Evolutionary conservation across 2,797 vertebrate species (phyloP).

Genomic region (Eulemur rubriventer): DNA sequence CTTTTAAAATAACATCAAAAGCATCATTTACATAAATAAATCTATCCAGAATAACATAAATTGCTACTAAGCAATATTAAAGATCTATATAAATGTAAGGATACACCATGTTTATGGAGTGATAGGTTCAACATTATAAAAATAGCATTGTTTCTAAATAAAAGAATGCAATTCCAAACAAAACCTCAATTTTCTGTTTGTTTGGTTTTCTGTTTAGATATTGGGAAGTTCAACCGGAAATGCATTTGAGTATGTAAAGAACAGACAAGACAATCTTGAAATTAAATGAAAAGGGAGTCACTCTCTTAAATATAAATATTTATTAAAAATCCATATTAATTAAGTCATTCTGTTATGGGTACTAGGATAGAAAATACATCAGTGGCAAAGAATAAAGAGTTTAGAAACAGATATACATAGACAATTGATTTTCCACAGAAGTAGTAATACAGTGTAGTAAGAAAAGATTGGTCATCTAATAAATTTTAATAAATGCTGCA

Average conservation of each 20-base stretch:
- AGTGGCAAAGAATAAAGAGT: background rate
- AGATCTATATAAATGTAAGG: background rate
- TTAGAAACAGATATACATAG: background rate
- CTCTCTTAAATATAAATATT: background rate
- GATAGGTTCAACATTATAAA: background rate
- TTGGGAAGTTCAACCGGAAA: background rate
- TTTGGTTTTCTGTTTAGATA: background rate
- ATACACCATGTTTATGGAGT: background rate
- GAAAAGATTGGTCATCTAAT: background rate
- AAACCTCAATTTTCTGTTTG: background rate
- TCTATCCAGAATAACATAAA: background rate
- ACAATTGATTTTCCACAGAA: background rate
- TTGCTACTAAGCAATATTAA: background rate
- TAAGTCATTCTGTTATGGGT: background rate
- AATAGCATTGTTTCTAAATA: background rate
- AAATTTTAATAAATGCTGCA: background rate
- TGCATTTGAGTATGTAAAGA: background rate
- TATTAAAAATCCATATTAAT: background rate
- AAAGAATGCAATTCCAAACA: background rate
- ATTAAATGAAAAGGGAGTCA: background rate
- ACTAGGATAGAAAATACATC: background rate
- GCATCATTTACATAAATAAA: background rate
- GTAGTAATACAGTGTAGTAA: background rate
- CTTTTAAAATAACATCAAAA: background rate
- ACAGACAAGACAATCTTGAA: background rate